These are phyloP conservation scores for Euplexia lucipara DNA, from an alignment of 2,888 invertebrate species.

Conservation along the genomic window DNA sequence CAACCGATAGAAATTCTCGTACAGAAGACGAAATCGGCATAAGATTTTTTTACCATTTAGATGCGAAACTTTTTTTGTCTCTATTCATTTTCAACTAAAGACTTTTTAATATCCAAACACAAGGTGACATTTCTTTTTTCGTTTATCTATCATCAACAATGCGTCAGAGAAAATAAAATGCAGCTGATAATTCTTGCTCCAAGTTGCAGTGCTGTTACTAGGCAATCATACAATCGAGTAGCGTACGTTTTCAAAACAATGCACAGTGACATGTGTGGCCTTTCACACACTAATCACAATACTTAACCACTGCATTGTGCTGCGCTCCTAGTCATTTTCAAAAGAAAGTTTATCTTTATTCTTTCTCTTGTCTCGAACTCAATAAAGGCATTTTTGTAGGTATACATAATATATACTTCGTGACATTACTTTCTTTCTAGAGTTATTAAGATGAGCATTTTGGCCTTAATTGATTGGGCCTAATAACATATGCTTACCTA, in stretches of 20 bases:
- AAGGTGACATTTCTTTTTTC: neutral
- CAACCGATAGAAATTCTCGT: too few species aligned
- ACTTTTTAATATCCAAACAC: neutral
- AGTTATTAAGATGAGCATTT: constrained; percentile 25
- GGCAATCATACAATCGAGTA: constrained; percentile 52
- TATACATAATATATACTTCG: constrained; percentile 8
- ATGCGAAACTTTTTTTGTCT: too few species aligned
- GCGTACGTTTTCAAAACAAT: constrained; percentile 41
- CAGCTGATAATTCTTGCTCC: constrained; percentile 22
- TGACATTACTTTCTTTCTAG: constrained; percentile 55
- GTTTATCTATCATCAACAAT: constrained; percentile 2
- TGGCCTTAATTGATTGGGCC: constrained; percentile 42
- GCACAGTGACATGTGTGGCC: constrained; percentile 54
- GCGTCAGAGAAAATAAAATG: neutral
- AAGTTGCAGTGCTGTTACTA: constrained; percentile 40
- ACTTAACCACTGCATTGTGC: constrained; percentile 54
- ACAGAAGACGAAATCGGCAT: too few species aligned
- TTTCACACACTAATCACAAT: constrained; percentile 64
- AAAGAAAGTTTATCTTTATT: constrained; percentile 59
- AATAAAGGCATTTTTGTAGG: constrained; percentile 37
- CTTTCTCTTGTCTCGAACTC: constrained; percentile 42
- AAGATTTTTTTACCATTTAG: too few species aligned
- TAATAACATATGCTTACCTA: constrained; percentile 12
- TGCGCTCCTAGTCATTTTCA: constrained; percentile 56
- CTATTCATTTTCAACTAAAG: too few species aligned